Evolutionary conservation across 2,797 vertebrate genomes (phyloP).

Genomic region (Cephalopachus bancanus): DNA sequence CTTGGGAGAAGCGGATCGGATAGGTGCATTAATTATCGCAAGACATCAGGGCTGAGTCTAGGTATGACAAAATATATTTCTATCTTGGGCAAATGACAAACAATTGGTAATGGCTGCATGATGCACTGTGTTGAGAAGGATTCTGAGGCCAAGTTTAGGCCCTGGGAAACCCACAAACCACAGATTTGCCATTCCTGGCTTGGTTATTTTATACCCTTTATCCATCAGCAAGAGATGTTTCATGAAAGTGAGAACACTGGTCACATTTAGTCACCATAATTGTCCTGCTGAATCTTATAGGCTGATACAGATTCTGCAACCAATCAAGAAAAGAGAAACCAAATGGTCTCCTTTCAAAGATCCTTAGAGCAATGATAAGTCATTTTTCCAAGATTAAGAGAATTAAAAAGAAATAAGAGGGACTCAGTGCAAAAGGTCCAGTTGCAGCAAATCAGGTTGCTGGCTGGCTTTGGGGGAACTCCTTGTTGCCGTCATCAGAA

Average conservation of each 20-base stretch:
- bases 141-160: slow-evolving; percentile 48
- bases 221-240: slow-evolving; percentile 44
- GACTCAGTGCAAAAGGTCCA: not conserved
- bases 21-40: not conserved
- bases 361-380: not conserved
- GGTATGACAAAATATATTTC: not conserved
- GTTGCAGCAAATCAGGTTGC: not conserved
- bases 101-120: not conserved
- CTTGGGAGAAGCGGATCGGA: slow-evolving; percentile 24
- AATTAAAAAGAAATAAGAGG: slow-evolving; percentile 33
- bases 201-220: slow-evolving; percentile 25
- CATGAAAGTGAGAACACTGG: not conserved
- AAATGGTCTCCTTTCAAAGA: slow-evolving; percentile 59
- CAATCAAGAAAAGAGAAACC: slow-evolving; percentile 46
- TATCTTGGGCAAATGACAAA: not conserved
- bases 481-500: not conserved
- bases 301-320: slow-evolving; percentile 4
- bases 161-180: not conserved
- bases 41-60: not conserved
- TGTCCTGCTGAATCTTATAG: slow-evolving; percentile 45
- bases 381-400: slow-evolving; percentile 40
- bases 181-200: not conserved
- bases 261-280: slow-evolving; percentile 39
- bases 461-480: slow-evolving; percentile 7
- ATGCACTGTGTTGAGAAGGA: slow-evolving; percentile 55